These are phyloP conservation scores for Galeopsomyia nigrocyanea DNA, from an alignment of 2,888 invertebrate genomes.

Conservation along the genomic window DNA sequence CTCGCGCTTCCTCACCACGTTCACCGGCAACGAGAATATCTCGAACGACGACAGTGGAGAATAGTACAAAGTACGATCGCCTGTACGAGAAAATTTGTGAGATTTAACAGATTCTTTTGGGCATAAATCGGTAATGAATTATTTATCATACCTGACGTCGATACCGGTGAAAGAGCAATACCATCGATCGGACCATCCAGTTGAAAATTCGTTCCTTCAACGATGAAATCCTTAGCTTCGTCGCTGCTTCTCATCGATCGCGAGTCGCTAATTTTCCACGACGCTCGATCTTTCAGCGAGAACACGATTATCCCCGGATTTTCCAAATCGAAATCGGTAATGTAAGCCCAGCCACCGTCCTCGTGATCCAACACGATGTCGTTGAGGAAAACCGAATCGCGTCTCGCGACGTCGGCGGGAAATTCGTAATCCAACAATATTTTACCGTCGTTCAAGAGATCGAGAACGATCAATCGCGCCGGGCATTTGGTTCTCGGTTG, in stretches of 20 bases:
- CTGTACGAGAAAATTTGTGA: neutral
- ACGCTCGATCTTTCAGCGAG: conserved; percentile 74
- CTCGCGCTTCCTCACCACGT: conserved; percentile 73
- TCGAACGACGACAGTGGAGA: conserved; percentile 78
- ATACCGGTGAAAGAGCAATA: conserved; percentile 77
- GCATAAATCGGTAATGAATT: too few relatives aligned
- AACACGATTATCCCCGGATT: conserved; percentile 83
- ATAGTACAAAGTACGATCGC: conserved; percentile 72
- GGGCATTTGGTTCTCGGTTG: conserved; percentile 72
- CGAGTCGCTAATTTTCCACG: conserved; percentile 80
- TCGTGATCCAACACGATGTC: conserved; percentile 82
- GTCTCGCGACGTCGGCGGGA: conserved; percentile 73
- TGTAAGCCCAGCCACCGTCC: conserved; percentile 78
- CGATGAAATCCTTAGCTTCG: conserved; percentile 74
- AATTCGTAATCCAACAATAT: conserved; percentile 72
- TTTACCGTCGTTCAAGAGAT: conserved; percentile 74
- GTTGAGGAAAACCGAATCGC: conserved; percentile 75
- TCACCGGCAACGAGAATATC: conserved; percentile 76
- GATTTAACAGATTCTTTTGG: too few relatives aligned
- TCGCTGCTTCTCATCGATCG: conserved; percentile 75
- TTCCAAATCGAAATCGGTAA: conserved; percentile 77
- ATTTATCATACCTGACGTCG: conserved; percentile 41
- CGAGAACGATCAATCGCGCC: conserved; percentile 78
- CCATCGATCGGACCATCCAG: conserved; percentile 78
- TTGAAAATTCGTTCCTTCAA: conserved; percentile 73